These are phyloP conservation scores for Lithophane semibrunnea DNA, from an alignment of 2,888 invertebrate genomes.

Conservation along the genomic window DNA sequence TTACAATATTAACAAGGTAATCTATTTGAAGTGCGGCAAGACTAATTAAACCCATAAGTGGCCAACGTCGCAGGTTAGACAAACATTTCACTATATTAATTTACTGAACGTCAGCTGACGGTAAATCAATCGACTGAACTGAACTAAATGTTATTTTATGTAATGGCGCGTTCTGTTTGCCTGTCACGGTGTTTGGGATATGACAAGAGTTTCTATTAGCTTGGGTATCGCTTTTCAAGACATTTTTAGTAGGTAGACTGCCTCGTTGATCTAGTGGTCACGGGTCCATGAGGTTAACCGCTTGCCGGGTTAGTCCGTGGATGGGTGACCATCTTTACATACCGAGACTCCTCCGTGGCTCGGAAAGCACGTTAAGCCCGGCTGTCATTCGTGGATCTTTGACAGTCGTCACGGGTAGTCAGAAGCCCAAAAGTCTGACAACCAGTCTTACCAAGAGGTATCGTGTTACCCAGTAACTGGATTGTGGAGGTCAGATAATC, in stretches of 20 bases:
- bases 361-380: too few species aligned
- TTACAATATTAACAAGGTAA: slow-evolving; percentile 13
- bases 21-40: slow-evolving; percentile 24
- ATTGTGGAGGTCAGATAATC: too few species aligned
- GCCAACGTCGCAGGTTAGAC: slow-evolving; percentile 6
- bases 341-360: too few species aligned
- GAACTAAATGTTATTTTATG: slow-evolving; percentile 33
- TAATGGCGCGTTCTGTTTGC: slow-evolving; percentile 19
- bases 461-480: too few species aligned
- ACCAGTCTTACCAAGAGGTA: too few species aligned
- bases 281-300: too few species aligned
- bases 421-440: too few species aligned
- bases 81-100: slow-evolving; percentile 45
- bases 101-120: not conserved
- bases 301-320: too few species aligned
- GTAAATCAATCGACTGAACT: slow-evolving; percentile 27
- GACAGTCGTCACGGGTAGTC: too few species aligned
- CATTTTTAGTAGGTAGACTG: not conserved
- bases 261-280: too few species aligned
- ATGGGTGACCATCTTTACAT: too few species aligned
- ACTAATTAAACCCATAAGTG: slow-evolving; percentile 24
- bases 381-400: too few species aligned
- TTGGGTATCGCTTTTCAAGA: not conserved
- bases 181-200: not conserved
- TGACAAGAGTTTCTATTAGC: not conserved